Evolutionary conservation across 1,140 invertebrate genomes (phyloP).

Genomic region (Diabrotica undecimpunctata): DNA sequence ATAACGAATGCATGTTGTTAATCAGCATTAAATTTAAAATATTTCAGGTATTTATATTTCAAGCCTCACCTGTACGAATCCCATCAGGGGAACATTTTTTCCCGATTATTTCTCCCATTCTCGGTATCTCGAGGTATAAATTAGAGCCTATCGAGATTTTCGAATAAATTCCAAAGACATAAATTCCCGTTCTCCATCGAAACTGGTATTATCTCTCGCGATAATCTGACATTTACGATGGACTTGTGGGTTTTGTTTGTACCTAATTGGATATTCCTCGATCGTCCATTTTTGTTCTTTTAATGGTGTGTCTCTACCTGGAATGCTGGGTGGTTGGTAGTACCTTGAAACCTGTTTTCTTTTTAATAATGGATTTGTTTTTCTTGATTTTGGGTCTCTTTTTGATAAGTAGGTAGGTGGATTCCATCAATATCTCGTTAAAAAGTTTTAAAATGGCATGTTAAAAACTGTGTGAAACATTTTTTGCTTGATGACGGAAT

Average conservation of each 20-base stretch:
- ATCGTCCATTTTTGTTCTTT: slow-evolving; percentile 1
- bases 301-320: slow-evolving; percentile 1
- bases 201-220: slow-evolving; percentile 8
- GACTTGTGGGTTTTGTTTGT: slow-evolving; percentile 17
- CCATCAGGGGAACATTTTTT: slow-evolving; percentile 19
- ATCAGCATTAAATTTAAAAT: too few relatives aligned
- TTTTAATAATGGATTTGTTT: too few relatives aligned
- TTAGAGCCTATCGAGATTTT: slow-evolving; percentile 16
- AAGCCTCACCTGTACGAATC: slow-evolving; percentile 30
- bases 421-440: too few relatives aligned
- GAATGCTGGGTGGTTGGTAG: background rate
- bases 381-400: too few relatives aligned
- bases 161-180: slow-evolving; percentile 10
- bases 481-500: too few relatives aligned
- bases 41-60: background rate
- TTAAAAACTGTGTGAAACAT: too few relatives aligned
- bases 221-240: slow-evolving; percentile 12
- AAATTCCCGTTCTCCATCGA: slow-evolving; percentile 3
- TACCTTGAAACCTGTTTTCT: too few relatives aligned
- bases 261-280: slow-evolving; percentile 15
- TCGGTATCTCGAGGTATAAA: slow-evolving; percentile 28
- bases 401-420: too few relatives aligned
- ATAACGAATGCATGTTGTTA: too few relatives aligned
- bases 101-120: slow-evolving; percentile 19
- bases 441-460: too few relatives aligned